Base-by-base conservation (phyloP, 2,113 vertebrate species). In the Ceuthmochares aereus region DNA sequence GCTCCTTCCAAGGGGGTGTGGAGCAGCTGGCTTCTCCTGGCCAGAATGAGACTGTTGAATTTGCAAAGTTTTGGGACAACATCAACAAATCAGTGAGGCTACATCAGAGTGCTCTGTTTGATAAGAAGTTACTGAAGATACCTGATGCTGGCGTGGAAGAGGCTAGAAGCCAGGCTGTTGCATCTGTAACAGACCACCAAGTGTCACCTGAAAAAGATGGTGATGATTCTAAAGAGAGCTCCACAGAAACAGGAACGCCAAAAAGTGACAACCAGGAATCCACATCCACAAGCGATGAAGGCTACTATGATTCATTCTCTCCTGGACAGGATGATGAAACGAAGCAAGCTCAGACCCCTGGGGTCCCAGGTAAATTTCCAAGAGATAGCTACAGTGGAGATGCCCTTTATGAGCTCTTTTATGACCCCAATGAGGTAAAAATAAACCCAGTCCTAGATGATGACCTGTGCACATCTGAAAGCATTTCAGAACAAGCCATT, bases 341-440 rank as follows among this genome's bases (percentile, higher is more conserved):
- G 55, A 98, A 97, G 80, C 97, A 98, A 45, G 94, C 91, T 60
- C 85, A 91, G 6, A 98, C 96, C 11, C 97, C 98, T 59, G 93
- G 95, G 9, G 73, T 89, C 18, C 96, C 97, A 27, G 86, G 93
- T 15, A 80, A 84, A 74, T 98, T 98, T 87, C 98, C 98, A 75
- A 98, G 98, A 87, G 98, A 99, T 74, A 99, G 98, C 45, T 99
- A 98, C 87, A 99, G 99, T 1, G 98, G 98, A 27, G 99, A 99
- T 64, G 99, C 98, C 43, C 98, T 99, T 52, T 99, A 98, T 27
- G 98, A 99, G 63, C 97, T 99, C 52, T 99, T 99, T 96, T 98
- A 94, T 67, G 98, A 99, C 75, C 97, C 98, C 42, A 96, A 96
- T 0, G 98, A 98, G 62, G 96, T 95, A 4, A 98, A 98, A 69